phyloP scores from a whole-genome alignment of 1,140 invertebrate species.

The Muscidifurax raptorellus region DNA sequence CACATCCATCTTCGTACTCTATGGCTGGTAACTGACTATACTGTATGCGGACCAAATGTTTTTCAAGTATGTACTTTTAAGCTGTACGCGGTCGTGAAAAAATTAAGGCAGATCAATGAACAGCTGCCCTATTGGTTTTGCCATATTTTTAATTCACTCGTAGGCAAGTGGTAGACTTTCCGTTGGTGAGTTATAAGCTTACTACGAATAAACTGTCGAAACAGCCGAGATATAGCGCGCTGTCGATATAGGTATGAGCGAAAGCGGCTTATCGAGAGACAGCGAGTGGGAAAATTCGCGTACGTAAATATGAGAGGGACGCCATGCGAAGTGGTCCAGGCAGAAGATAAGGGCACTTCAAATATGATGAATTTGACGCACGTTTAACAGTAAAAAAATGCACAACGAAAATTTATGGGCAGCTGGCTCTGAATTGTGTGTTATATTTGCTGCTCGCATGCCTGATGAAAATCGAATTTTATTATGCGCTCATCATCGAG shows the following conservation, averaged over 20 bases:
- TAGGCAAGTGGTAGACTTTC: background rate
- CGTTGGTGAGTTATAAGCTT: constrained; percentile 38
- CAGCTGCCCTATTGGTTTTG: background rate
- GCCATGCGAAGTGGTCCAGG: background rate
- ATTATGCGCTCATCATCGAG: too few species aligned
- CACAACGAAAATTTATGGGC: background rate
- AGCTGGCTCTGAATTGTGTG: too few species aligned
- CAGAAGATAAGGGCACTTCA: background rate
- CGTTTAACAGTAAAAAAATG: background rate
- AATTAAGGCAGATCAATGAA: background rate
- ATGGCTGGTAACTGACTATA: too few species aligned
- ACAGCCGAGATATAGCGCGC: background rate
- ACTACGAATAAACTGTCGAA: background rate
- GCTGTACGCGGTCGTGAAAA: background rate
- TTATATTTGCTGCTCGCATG: too few species aligned
- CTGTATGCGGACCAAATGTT: too few species aligned
- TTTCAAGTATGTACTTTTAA: background rate
- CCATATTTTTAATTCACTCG: background rate
- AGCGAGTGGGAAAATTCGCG: background rate
- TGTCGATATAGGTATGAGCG: background rate
- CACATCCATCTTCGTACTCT: too few species aligned
- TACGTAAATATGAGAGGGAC: constrained; percentile 3
- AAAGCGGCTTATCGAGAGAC: background rate
- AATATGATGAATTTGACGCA: background rate
- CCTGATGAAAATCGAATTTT: too few species aligned